Evolutionary conservation across 1,140 invertebrate species (phyloP).

Genomic region (Pseudomyrmex cubaensis): DNA sequence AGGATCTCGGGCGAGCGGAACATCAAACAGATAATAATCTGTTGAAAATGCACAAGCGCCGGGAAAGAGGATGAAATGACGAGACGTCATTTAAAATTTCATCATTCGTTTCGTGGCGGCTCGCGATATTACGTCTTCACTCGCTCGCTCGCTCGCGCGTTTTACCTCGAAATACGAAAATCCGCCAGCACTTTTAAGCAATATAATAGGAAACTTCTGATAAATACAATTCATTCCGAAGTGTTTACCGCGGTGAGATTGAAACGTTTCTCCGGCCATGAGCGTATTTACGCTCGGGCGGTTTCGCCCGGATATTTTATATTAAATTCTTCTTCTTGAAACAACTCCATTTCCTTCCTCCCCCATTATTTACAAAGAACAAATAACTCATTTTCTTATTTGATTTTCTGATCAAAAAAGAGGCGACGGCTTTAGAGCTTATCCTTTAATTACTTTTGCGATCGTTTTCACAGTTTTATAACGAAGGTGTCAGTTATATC

Average conservation of each 20-base stretch:
- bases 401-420: conserved; percentile 32
- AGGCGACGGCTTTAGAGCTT: background rate
- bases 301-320: conserved; percentile 62
- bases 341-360: conserved; percentile 27
- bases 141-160: background rate
- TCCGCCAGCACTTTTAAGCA: conserved; percentile 5
- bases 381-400: conserved; percentile 47
- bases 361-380: conserved; percentile 26
- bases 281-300: conserved; percentile 52
- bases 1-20: background rate
- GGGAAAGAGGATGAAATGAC: background rate
- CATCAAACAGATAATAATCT: conserved; percentile 37
- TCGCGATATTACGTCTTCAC: background rate
- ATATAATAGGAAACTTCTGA: conserved; percentile 60
- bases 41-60: conserved; percentile 13
- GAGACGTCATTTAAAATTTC: background rate
- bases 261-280: conserved; percentile 31
- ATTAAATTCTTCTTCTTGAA: conserved; percentile 63
- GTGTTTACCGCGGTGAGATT: conserved; percentile 62
- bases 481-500: background rate
- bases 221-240: conserved; percentile 66
- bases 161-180: conserved; percentile 9
- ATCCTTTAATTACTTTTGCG: conserved; percentile 33
- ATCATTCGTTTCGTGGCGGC: conserved; percentile 1
- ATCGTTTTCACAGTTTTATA: background rate